Base-by-base conservation (phyloP, 2,888 invertebrate species). In the Smittia aterrima region DNA sequence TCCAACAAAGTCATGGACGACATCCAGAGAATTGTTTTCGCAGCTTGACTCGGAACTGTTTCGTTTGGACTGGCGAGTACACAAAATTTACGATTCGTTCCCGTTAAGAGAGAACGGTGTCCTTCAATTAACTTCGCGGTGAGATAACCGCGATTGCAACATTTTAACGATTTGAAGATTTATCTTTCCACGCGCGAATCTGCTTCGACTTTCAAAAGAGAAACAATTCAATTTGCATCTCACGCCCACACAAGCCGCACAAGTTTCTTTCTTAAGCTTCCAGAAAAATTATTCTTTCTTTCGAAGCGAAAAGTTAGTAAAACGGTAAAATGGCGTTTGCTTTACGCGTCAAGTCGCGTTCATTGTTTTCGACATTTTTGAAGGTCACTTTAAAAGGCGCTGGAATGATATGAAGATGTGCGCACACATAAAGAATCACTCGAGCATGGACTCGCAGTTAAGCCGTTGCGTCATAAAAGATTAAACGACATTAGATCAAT, bases 291-390 rank as follows among this genome's bases (percentile, higher is more conserved):
- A 3, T 58, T 58, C 58, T 20, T 58, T 58, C 20, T 2, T 13
- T 58, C 58, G 22, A 58, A 22, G n/a, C n/a, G n/a, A n/a, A n/a
- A n/a, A n/a, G n/a, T n/a, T 18, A 18, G 58, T 40, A 20, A 66
- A 68, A 68, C 68, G 68, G 68, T 68, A 66, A 66, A 66, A 66
- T 68, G 68, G 47, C 68, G 47, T 68, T 68, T 22, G 22, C 68
- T 68, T 68, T 18, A 38, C 64, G 64, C 64, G 24, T 64, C 32
- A 22, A n/a, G 7, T 1, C 27, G 1, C 27, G 25, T 13, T 64
- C 27, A 66, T 66, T 66, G 32, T 64, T 64, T 64, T 32, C 40
- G 16, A 38, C 13, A 66, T 18, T 25, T 24, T 38, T 68, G 68
- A 68, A 68, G 68, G 68, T 68, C 68, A 68, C 41, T 68, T 68